These are phyloP conservation scores for Operophtera brumata DNA, from an alignment of 2,888 invertebrate species.

Conservation along the genomic window DNA sequence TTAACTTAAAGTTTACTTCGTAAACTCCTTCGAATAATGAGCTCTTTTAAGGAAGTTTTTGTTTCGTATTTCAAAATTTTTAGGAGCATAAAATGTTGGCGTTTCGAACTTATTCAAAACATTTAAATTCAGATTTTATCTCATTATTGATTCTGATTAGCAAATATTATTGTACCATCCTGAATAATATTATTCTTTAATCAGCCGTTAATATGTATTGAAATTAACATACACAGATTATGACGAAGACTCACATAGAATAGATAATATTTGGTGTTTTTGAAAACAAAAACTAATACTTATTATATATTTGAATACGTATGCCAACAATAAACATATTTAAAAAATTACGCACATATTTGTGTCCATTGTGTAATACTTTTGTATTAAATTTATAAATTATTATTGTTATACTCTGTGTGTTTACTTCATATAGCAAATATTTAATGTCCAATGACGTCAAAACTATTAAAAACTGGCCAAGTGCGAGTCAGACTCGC, in stretches of 20 bases:
- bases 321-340: background rate
- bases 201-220: background rate
- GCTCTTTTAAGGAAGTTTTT: background rate
- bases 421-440: constrained; percentile 1
- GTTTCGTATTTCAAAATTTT: background rate
- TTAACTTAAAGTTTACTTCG: background rate
- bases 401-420: background rate
- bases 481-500: no score
- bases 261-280: background rate
- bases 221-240: background rate
- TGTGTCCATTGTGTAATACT: background rate
- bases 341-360: background rate
- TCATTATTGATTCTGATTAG: constrained; percentile 1
- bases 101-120: background rate
- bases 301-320: background rate
- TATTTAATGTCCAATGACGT: constrained; percentile 5
- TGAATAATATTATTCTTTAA: background rate
- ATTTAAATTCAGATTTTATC: background rate
- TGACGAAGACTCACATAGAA: background rate
- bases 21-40: background rate
- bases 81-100: background rate
- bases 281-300: background rate
- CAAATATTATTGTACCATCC: background rate
- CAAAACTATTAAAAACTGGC: constrained; percentile 1
- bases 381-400: background rate